These are phyloP conservation scores for Ophioninae sp. DNA, from an alignment of 2,888 invertebrate genomes.

Conservation along the genomic window DNA sequence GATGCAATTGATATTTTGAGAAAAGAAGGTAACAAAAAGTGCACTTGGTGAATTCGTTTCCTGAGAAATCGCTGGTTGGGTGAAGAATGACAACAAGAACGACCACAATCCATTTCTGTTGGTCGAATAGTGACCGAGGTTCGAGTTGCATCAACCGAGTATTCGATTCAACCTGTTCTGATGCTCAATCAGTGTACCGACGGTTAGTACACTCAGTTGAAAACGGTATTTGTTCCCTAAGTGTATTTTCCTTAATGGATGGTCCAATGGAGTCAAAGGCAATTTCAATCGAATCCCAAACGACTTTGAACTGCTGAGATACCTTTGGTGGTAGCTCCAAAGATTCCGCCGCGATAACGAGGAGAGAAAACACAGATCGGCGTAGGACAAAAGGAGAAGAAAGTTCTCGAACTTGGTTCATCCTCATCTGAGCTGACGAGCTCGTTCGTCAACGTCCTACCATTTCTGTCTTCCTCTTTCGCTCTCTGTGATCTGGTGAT, in stretches of 20 bases:
- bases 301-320: conserved; percentile 22
- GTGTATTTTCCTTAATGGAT: neutral
- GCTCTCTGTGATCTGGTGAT: neutral
- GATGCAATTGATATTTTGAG: neutral
- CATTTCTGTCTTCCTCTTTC: neutral
- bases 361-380: neutral
- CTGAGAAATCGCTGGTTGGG: conserved; percentile 36
- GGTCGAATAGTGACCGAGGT: neutral
- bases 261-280: neutral
- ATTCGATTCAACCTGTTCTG: neutral
- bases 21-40: neutral
- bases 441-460: neutral
- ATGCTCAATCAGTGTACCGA: neutral
- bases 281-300: conserved; percentile 13
- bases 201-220: neutral
- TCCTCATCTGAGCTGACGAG: neutral
- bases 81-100: neutral
- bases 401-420: conserved; percentile 2
- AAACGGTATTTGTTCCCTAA: neutral
- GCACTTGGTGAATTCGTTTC: neutral
- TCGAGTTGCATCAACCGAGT: neutral
- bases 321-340: conserved; percentile 14
- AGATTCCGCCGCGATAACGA: conserved; percentile 36
- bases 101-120: neutral
- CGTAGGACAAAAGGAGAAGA: neutral